Conservation (phyloP, 1,140 invertebrate species). For the Berghia stephanieae region DNA sequence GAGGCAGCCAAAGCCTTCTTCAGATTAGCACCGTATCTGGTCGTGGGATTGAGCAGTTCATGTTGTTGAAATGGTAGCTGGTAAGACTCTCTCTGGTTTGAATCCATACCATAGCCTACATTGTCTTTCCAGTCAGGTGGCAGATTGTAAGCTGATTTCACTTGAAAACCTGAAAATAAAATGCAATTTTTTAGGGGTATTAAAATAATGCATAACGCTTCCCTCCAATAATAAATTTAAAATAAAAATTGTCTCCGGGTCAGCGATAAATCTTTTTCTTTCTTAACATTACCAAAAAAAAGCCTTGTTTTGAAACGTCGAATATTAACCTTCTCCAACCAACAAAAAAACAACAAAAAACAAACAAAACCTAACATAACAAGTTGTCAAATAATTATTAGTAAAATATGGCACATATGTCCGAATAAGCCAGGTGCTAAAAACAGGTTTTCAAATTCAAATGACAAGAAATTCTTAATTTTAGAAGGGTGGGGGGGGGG, state of each 20-base stretch:
- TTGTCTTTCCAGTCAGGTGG: slow-evolving; percentile 54
- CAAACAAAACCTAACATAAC: too few species aligned
- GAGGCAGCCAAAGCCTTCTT: slow-evolving; percentile 47
- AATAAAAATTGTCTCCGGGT: not conserved
- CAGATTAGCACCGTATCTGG: slow-evolving; percentile 55
- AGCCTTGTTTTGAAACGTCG: not conserved
- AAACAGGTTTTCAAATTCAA: not conserved
- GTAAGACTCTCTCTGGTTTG: slow-evolving; percentile 50
- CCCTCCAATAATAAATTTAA: too few species aligned
- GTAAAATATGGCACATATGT: not conserved
- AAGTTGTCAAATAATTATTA: too few species aligned
- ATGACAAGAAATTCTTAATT: not conserved
- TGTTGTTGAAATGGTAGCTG: slow-evolving; percentile 45
- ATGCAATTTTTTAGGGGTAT: not conserved
- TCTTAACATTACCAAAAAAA: not conserved
- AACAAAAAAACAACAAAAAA: not conserved
- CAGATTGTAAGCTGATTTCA: slow-evolving; percentile 49
- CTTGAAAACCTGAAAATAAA: slow-evolving; percentile 47
- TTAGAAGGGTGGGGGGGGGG: too few species aligned
- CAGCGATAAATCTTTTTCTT: not conserved
- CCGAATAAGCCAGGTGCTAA: not conserved
- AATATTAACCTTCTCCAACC: not conserved
- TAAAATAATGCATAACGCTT: not conserved
- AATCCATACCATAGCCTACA: slow-evolving; percentile 52
- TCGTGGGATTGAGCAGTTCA: slow-evolving; percentile 42